Conservation (phyloP, 1,140 invertebrate species). For the Diabrotica virgifera region DNA sequence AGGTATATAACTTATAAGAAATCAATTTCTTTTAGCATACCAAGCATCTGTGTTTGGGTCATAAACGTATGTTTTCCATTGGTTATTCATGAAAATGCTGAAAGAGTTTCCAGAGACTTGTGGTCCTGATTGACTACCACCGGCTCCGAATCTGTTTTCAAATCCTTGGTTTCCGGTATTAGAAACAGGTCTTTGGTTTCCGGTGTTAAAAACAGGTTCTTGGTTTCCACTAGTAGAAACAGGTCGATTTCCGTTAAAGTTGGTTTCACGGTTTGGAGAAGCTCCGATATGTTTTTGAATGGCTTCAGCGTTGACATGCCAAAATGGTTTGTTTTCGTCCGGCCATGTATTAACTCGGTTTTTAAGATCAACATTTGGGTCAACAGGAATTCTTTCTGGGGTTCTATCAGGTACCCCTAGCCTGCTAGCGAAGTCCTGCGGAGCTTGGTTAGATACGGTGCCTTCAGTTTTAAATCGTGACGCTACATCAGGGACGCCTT, state of each 20-base stretch:
- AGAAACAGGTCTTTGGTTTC: no score
- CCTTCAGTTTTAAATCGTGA: neutral
- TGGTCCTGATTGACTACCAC: neutral
- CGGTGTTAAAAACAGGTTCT: no score
- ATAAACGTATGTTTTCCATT: slow-evolving; percentile 7
- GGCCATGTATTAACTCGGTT: slow-evolving; percentile 54
- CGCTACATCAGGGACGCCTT: slow-evolving; percentile 5
- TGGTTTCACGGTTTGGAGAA: slow-evolving; percentile 6
- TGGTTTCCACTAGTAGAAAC: no score
- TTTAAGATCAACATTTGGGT: slow-evolving; percentile 51
- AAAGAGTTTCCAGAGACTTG: neutral
- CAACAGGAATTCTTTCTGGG: slow-evolving; percentile 36
- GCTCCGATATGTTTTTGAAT: slow-evolving; percentile 44
- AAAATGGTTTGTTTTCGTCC: slow-evolving; percentile 55
- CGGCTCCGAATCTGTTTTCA: neutral
- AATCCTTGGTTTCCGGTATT: no score
- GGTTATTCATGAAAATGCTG: neutral
- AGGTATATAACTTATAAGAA: no score
- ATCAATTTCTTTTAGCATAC: neutral
- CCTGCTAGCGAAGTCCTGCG: neutral
- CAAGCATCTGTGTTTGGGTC: neutral
- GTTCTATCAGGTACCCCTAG: slow-evolving; percentile 19
- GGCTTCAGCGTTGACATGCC: slow-evolving; percentile 55
- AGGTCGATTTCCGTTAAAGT: neutral
- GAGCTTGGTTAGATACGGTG: no score